A percentile compares a stretch with the other conserved stretches of the same genome.
Conservation (phyloP, 2,888 invertebrate species). For the Diaphora mendica region DNA sequence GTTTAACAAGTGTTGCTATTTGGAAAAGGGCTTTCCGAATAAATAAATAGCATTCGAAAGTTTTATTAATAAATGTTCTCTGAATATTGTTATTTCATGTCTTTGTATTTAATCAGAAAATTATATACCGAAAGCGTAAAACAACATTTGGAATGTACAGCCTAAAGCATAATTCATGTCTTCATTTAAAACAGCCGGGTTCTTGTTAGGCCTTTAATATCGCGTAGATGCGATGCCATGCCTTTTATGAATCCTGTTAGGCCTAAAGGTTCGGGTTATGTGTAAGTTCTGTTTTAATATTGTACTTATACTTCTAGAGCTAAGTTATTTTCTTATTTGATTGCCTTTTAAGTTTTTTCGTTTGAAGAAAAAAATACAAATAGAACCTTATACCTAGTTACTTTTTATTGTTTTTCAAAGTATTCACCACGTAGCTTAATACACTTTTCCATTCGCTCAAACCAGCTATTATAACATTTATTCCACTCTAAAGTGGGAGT, state of each 20-base stretch:
- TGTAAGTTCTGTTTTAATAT: neutral
- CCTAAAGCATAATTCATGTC: constrained; percentile 13
- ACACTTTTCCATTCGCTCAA: no score
- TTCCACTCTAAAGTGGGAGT: no score
- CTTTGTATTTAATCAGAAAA: neutral
- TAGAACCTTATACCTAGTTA: no score
- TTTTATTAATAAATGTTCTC: neutral
- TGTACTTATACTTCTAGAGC: neutral
- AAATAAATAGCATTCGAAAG: neutral
- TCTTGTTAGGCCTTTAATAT: constrained; percentile 3
- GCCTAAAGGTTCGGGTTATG: neutral
- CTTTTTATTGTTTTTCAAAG: no score
- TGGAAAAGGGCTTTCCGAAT: neutral
- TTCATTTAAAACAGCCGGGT: constrained; percentile 7
- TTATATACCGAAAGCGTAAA: neutral
- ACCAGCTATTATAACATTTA: no score
- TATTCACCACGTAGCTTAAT: no score
- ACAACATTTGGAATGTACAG: neutral
- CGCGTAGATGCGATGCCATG: neutral
- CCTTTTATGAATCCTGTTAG: constrained; percentile 6
- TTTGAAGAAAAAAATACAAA: no score
- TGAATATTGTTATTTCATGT: neutral
- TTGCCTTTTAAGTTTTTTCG: no score
- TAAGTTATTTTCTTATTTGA: neutral
- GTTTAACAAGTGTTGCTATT: no score